These are phyloP conservation scores for Ormia ochracea DNA, from an alignment of 2,888 invertebrate species.

Conservation along the genomic window DNA sequence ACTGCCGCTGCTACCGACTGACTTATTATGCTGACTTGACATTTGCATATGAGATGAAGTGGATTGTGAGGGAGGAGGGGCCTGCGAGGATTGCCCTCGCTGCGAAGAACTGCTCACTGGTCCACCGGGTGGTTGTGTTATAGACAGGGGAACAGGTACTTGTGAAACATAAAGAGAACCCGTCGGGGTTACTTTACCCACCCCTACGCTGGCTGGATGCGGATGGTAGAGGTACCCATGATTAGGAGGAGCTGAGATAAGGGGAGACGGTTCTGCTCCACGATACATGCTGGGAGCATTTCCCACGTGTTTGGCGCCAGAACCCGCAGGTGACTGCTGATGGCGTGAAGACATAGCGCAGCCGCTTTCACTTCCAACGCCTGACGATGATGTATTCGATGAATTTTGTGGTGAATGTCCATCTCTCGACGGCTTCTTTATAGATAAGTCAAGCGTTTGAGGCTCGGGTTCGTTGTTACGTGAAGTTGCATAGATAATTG, in stretches of 20 bases:
- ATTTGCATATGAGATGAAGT: constrained; percentile 66
- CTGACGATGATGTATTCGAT: constrained; percentile 68
- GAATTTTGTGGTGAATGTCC: constrained; percentile 72
- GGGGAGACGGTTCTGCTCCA: constrained; percentile 65
- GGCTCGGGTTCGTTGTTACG: constrained; percentile 80
- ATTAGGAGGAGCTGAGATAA: constrained; percentile 69
- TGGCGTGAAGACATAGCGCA: constrained; percentile 50
- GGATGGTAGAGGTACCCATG: constrained; percentile 76
- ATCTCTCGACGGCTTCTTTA: constrained; percentile 82
- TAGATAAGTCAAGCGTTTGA: constrained; percentile 85
- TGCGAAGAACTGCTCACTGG: constrained; percentile 66
- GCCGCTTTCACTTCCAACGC: constrained; percentile 64
- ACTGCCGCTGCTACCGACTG: constrained; percentile 36
- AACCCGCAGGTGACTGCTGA: constrained; percentile 64
- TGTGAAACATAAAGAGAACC: constrained; percentile 77
- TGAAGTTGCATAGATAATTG: constrained; percentile 70
- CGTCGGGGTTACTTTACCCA: constrained; percentile 65
- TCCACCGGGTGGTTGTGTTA: constrained; percentile 70
- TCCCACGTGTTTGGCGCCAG: constrained; percentile 70
- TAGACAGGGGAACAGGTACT: constrained; percentile 75
- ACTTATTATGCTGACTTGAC: constrained; percentile 49
- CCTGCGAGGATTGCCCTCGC: constrained; percentile 62
- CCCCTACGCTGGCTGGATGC: constrained; percentile 69
- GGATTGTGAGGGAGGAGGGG: constrained; percentile 65
- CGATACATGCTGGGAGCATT: constrained; percentile 71